These are phyloP conservation scores for Odontamblyopus rebecca DNA, from an alignment of 2,797 vertebrate species.

Conservation along the genomic window DNA sequence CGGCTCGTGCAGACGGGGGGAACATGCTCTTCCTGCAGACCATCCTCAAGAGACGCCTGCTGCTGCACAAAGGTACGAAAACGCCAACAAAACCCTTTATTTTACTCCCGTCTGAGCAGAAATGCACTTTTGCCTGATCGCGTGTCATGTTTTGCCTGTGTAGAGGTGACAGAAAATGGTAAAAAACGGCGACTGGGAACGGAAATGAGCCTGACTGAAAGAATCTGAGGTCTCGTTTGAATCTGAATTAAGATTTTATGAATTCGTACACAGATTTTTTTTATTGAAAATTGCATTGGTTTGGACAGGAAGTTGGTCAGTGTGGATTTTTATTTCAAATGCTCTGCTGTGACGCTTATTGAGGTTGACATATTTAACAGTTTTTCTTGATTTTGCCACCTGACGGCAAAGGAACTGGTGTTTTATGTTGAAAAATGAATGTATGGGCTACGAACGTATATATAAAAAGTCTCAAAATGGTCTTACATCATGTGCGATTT, in stretches of 20 bases:
- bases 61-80: slow-evolving; percentile 75
- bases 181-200: not conserved
- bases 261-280: no score
- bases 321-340: no score
- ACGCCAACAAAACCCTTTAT: not conserved
- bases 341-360: no score
- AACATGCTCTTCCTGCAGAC: slow-evolving; percentile 82
- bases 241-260: no score
- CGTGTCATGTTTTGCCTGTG: not conserved
- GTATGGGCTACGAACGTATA: no score
- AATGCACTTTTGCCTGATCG: not conserved
- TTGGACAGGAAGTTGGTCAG: not conserved
- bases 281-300: not conserved
- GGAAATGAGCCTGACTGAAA: not conserved
- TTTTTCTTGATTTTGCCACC: not conserved
- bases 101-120: fast-evolving
- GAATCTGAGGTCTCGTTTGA: no score
- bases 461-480: no score
- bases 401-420: no score
- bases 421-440: no score
- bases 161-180: not conserved
- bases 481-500: no score
- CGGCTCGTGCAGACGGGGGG: slow-evolving; percentile 5
- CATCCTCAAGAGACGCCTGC: slow-evolving; percentile 72
- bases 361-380: not conserved